These are phyloP conservation scores for Spheniscus humboldti DNA, from an alignment of 2,797 vertebrate species.

Conservation along the genomic window DNA sequence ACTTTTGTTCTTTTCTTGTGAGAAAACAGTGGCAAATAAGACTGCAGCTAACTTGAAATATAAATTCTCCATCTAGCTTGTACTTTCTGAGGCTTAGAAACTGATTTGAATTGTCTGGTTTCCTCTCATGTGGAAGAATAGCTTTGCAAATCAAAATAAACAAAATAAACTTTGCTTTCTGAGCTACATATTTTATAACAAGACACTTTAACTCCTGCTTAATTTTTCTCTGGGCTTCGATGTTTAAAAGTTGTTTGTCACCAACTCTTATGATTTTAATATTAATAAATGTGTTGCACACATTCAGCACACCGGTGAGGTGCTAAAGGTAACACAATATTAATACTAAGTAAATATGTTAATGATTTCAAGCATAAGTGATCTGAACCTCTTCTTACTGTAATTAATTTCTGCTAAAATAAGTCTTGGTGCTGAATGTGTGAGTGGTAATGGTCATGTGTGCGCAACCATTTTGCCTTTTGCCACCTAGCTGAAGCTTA, in stretches of 20 bases:
- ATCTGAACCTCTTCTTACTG: neutral
- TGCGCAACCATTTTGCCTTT: neutral
- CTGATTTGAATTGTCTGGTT: neutral
- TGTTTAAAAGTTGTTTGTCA: neutral
- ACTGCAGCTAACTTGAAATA: neutral
- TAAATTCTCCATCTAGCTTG: neutral
- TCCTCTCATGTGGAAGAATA: neutral
- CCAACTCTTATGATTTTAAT: neutral
- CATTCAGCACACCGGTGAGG: neutral
- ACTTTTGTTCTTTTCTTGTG: neutral
- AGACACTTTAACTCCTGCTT: neutral
- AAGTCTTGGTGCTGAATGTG: neutral
- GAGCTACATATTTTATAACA: neutral
- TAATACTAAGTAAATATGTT: neutral
- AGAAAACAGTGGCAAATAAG: neutral
- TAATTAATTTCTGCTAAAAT: neutral
- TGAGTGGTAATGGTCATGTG: neutral
- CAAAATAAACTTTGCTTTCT: neutral
- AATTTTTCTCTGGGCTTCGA: neutral
- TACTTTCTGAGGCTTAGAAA: neutral
- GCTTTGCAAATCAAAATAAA: slow-evolving; percentile 12
- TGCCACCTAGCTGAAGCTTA: neutral
- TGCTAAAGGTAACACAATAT: neutral
- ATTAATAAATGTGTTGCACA: neutral
- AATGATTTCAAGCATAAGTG: neutral